Evolutionary conservation across 2,888 invertebrate genomes (phyloP), one percentile per base, ranked within the genome.

Genomic region (Cartodere bifasciata): DNA sequence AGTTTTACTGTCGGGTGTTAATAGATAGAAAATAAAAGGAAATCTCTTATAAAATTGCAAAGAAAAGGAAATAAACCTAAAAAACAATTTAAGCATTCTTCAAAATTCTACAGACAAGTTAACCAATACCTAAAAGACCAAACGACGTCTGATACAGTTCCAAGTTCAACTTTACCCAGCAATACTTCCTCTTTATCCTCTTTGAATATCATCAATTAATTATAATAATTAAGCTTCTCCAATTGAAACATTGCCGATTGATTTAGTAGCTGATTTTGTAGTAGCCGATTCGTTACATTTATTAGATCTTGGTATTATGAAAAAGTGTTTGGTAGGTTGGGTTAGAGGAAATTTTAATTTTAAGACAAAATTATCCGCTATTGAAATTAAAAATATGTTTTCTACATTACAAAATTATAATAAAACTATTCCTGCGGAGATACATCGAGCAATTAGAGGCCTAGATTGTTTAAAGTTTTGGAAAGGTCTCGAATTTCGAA

Each of bases 191-290:
- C n/a, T n/a, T n/a, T n/a, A n/a, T n/a, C n/a, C n/a, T n/a, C n/a
- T n/a, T n/a, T n/a, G n/a, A n/a, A n/a, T n/a, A n/a, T n/a, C n/a
- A n/a, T n/a, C n/a, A n/a, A n/a, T n/a, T n/a, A n/a, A n/a, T n/a
- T n/a, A n/a, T n/a, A n/a, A n/a, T n/a, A n/a, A n/a, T n/a, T n/a
- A n/a, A 21, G 13, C n/a, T 15, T 12, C 28, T 7, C 32, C 32
- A 20, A 9, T 32, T 13, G 20, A 20, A 31, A 23, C 23, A 13
- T 21, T 42, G n/a, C 39, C 36, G 7, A 33, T 42, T 12, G 34
- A 42, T 31, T 36, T 42, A 34, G 21, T 42, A 1, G 13, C 32
- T 20, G 34, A 39, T 31, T 41, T 42, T 23, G 20, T 31, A 4
- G 25, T 38, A 11, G 33, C 36, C 13, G 41, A 40, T 27, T 31